Conservation (phyloP, 2,888 invertebrate species). For the Argyresthia albistria region DNA sequence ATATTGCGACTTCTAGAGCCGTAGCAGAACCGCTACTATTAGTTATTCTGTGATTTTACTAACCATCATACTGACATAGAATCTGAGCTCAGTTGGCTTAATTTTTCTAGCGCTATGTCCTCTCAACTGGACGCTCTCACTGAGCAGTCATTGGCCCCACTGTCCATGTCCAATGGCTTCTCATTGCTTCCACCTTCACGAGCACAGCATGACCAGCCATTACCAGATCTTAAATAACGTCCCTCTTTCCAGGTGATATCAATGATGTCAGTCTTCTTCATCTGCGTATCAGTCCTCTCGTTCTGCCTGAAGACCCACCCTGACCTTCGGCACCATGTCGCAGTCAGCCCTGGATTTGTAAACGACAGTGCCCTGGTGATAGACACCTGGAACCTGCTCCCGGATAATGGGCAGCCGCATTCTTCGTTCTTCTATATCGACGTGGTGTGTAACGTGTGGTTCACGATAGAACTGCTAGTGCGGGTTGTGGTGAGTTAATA, state of each 20-base stretch:
- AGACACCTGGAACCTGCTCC: constrained; percentile 43
- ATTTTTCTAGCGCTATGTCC: no score
- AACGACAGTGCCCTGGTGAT: constrained; percentile 15
- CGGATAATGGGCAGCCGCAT: constrained; percentile 74
- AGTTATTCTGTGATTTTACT: no score
- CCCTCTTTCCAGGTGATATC: constrained; percentile 83
- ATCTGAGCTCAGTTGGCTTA: no score
- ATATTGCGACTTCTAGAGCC: no score
- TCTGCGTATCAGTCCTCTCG: constrained; percentile 94
- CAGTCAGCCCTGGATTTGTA: constrained; percentile 12
- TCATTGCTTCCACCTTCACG: no score
- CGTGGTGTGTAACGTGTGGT: constrained; percentile 95
- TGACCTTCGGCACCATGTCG: constrained; percentile 45
- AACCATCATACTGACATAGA: no score
- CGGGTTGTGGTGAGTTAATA: constrained; percentile 83
- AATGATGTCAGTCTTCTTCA: constrained; percentile 94
- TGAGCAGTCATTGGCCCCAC: no score
- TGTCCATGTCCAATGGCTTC: no score
- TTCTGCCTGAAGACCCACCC: constrained; percentile 98
- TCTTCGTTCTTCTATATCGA: constrained; percentile 93
- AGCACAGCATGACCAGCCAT: no score
- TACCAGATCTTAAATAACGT: neutral
- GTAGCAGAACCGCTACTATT: no score
- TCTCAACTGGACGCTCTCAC: no score
- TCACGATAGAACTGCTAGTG: constrained; percentile 92